Base-by-base conservation (phyloP, 64 coral and sea anemone species). In the Porites australiensis region DNA sequence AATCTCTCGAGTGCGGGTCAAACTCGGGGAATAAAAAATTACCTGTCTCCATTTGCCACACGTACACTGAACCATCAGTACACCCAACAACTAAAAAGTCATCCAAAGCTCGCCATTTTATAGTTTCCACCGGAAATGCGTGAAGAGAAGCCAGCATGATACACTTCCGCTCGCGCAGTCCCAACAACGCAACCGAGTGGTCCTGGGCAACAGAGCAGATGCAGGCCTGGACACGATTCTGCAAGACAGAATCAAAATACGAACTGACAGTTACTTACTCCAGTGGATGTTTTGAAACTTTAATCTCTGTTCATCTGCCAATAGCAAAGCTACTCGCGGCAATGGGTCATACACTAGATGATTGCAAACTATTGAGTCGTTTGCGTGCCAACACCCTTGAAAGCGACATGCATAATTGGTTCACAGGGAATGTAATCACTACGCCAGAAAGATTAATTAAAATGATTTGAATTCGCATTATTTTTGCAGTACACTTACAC, bases 11-110 rank as follows among this genome's bases (percentile, higher is more conserved):
- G 27, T 37, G 27, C 27, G 27, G 27, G 27, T 37, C 27, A 37
- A 37, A 37, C 27, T 37, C 1, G 1, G 27, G 27, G 27, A 37
- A 37, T 37, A 37, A 37, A 37, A 37, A 37, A 77, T 75, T 75
- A 98, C 97, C 97, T 83, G 97, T 98, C 77, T 98, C 97, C 88
- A 98, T 98, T 57, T 98, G 97, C 97, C 97, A 98, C 4, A 98
- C 97, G n/a, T 98, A 98, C 13, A 98, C 97, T 8, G 94, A 96
- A 3, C 97, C 97, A 65, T 98, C 97, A 58, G 97, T 85, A 47
- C 94, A 95, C 3, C 97, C 91, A 73, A 98, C 94, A 54, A 98
- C 82, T 13, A 98, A 89, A 79, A 98, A 98, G 44, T 98, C 97
- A 84, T 98, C 97, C 15, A 91, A 64, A 12, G 97, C 94, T 8